Evolutionary conservation across 2,797 vertebrate species (phyloP), one percentile per base, ranked within the genome.

Genomic region (Fringilla coelebs): DNA sequence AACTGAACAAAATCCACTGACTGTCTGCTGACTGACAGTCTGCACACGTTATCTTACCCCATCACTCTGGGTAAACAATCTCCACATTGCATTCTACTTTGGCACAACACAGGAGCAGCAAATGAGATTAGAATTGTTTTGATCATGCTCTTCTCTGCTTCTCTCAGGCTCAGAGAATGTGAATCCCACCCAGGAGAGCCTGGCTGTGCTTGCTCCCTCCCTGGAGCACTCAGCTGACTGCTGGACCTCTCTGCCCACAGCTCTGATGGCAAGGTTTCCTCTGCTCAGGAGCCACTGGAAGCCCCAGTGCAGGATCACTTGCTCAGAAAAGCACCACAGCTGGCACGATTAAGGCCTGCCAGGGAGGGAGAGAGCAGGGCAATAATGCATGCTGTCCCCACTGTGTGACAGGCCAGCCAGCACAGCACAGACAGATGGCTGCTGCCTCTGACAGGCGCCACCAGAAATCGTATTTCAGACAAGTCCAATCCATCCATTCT

Each of bases 401-500:
- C 36, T 8, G 65, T 0, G 8, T 52, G 77, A 48, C 91, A 84
- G 0, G 0, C 49, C 22, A 79, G 70, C 76, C 28, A 68, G 60
- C 93, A 26, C 46, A 18, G 38, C 3, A 2, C 36, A 68, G 78
- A 85, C 46, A 81, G 83, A 92, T 12, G 58, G 77, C 36, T 55
- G 31, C 76, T 76, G 86, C 72, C 76, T 73, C 82, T 38, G 32
- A 48, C 3, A 65, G 49, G 67, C 17, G 0, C 86, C 89, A 45
- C 17, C 21, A 90, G 77, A 83, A 90, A 84, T 25, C 0, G 0
- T 49, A 25, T 68, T 77, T 73, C 52, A 79, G 58, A 55, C 82
- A 71, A 91, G 81, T 26, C 40, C 4, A 49, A 93, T 28, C 79
- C 62, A 95, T 94, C 78, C 85, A 46, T 48, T 74, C 91, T 17